Evolutionary conservation across 2,113 vertebrate genomes (phyloP).

Genomic region (Istiophorus platypterus): DNA sequence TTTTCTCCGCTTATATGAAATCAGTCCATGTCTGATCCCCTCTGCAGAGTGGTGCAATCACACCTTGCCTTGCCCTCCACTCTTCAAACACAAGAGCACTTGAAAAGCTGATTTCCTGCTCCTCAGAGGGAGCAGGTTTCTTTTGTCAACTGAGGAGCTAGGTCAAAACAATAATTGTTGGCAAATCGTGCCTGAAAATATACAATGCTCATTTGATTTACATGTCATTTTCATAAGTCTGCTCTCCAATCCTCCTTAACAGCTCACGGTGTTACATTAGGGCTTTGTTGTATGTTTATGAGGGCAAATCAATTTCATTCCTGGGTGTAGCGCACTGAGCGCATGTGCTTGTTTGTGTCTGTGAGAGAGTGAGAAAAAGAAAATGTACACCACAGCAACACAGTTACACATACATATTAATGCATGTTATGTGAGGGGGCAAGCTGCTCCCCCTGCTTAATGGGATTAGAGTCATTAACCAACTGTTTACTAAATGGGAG

Average conservation of each 20-base stretch:
- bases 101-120: constrained; percentile 81
- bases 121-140: constrained; percentile 76
- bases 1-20: constrained; percentile 66
- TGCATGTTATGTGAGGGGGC: constrained; percentile 60
- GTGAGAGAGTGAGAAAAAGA: constrained; percentile 1
- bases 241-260: constrained; percentile 53
- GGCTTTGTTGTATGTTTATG: constrained; percentile 60
- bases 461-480: constrained; percentile 81
- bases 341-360: constrained; percentile 16
- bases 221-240: constrained; percentile 69
- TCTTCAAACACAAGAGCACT: constrained; percentile 81
- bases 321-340: constrained; percentile 21
- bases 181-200: constrained; percentile 71
- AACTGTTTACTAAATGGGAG: constrained; percentile 75
- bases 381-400: constrained; percentile 33
- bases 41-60: constrained; percentile 76
- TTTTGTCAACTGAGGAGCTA: constrained; percentile 76
- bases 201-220: constrained; percentile 74
- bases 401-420: constrained; percentile 61
- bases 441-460: constrained; percentile 69
- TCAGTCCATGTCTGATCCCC: constrained; percentile 62
- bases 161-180: constrained; percentile 82
- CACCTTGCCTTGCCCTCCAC: constrained; percentile 73
- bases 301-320: constrained; percentile 68
- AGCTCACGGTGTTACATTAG: constrained; percentile 41